Conservation (phyloP, 2,888 invertebrate genomes). For the Tiliacea aurago region DNA sequence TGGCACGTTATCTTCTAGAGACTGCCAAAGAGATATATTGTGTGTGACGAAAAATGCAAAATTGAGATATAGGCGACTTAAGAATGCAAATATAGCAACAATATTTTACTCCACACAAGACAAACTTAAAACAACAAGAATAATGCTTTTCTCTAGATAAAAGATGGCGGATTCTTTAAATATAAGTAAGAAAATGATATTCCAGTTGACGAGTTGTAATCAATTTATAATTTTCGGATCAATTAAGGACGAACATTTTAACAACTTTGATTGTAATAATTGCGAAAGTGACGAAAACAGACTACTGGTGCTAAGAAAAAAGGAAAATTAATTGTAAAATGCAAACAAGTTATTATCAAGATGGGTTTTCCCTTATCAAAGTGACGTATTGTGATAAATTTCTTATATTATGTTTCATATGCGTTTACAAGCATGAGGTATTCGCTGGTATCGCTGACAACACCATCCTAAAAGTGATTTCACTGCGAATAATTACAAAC, state of each 20-base stretch:
- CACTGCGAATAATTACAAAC: neutral
- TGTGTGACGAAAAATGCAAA: slow-evolving; percentile 42
- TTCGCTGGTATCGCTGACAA: neutral
- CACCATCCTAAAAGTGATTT: slow-evolving; percentile 3
- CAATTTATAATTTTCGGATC: neutral
- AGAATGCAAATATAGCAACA: slow-evolving; percentile 32
- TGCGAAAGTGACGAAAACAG: slow-evolving; percentile 21
- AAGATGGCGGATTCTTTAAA: neutral
- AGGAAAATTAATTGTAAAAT: slow-evolving; percentile 2
- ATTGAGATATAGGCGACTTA: neutral
- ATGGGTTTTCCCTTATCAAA: slow-evolving; percentile 1
- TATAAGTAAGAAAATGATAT: neutral
- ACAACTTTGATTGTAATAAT: slow-evolving; percentile 12
- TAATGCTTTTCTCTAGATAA: slow-evolving; percentile 14
- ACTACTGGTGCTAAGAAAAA: slow-evolving; percentile 25
- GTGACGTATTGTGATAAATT: neutral
- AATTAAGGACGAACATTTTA: slow-evolving; percentile 27
- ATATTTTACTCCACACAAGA: slow-evolving; percentile 25
- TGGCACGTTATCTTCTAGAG: slow-evolving; percentile 69
- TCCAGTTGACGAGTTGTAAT: neutral
- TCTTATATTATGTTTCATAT: neutral
- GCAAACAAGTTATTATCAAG: slow-evolving; percentile 2
- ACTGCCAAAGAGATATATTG: slow-evolving; percentile 39
- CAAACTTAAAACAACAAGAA: slow-evolving; percentile 4
- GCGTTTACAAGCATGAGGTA: neutral